Evolutionary conservation across 2,797 vertebrate genomes (phyloP).

Genomic region (Syngnathus acus): DNA sequence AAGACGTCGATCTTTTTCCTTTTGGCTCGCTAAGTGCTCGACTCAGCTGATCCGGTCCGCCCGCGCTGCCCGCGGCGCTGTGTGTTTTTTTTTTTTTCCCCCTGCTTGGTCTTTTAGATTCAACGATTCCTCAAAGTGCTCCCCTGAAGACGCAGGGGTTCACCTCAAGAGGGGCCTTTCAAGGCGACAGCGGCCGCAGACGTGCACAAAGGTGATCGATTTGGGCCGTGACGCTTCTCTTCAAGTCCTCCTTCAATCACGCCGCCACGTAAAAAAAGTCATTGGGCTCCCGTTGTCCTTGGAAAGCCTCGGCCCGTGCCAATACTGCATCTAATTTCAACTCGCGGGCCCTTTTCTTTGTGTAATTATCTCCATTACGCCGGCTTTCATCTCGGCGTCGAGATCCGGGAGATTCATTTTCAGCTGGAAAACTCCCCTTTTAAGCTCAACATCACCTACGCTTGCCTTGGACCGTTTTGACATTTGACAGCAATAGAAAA

Average conservation of each 20-base stretch:
- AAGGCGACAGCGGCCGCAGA: conserved; percentile 2
- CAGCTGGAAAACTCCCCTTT: background rate
- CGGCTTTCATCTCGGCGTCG: background rate
- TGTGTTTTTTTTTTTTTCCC: background rate
- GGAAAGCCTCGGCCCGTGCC: conserved; percentile 17
- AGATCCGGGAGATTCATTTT: background rate
- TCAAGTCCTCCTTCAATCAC: conserved; percentile 48
- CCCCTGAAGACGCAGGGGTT: conserved; percentile 35
- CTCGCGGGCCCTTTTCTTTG: conserved; percentile 61
- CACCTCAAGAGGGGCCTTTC: conserved; percentile 1
- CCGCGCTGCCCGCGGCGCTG: background rate
- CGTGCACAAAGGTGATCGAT: conserved; percentile 28
- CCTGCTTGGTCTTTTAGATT: background rate
- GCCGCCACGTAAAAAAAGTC: conserved; percentile 32
- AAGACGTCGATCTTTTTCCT: background rate
- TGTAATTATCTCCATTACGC: conserved; percentile 65
- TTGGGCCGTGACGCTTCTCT: conserved; percentile 30
- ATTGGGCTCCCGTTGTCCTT: conserved; percentile 57
- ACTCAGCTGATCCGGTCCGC: background rate
- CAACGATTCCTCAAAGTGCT: background rate
- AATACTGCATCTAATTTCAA: conserved; percentile 64
- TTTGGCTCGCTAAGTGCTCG: background rate
- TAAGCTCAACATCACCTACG: background rate
- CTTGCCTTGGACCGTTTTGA: background rate
- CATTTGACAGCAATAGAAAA: background rate